Evolutionary conservation across 2,888 invertebrate genomes (phyloP).

Genomic region (Apamea monoglypha): DNA sequence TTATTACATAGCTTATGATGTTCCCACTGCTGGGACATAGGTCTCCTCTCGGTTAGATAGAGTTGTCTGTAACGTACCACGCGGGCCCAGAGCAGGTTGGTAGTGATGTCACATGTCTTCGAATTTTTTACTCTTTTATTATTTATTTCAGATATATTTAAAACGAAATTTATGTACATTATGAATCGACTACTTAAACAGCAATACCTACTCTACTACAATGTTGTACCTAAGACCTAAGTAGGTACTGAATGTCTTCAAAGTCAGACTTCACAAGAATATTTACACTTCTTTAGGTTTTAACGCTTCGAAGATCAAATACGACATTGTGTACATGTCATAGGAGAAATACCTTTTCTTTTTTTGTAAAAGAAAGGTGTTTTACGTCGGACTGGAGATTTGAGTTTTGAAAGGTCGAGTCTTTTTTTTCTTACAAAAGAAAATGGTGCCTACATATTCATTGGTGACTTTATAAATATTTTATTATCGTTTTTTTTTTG

Average conservation of each 20-base stretch:
- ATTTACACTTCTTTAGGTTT: background rate
- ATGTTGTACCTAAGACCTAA: background rate
- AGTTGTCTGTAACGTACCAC: too few species aligned
- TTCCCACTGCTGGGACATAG: too few species aligned
- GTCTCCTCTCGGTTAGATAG: too few species aligned
- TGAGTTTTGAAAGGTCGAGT: background rate
- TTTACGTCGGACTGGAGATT: background rate
- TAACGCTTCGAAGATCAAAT: background rate
- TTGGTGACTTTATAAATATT: too few species aligned
- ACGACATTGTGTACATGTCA: background rate
- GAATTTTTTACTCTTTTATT: too few species aligned
- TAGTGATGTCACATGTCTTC: too few species aligned
- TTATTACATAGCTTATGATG: too few species aligned
- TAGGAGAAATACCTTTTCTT: background rate
- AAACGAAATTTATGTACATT: too few species aligned
- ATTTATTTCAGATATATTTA: too few species aligned
- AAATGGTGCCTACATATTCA: background rate
- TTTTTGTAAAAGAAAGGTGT: background rate
- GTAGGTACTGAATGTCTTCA: background rate
- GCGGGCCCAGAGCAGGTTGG: too few species aligned
- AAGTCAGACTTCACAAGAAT: background rate
- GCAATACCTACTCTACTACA: too few species aligned
- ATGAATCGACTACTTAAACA: too few species aligned
- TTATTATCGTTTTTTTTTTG: background rate
- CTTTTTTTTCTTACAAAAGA: background rate